Base-by-base conservation (phyloP, 2,113 vertebrate species). In the Dinomys branickii region DNA sequence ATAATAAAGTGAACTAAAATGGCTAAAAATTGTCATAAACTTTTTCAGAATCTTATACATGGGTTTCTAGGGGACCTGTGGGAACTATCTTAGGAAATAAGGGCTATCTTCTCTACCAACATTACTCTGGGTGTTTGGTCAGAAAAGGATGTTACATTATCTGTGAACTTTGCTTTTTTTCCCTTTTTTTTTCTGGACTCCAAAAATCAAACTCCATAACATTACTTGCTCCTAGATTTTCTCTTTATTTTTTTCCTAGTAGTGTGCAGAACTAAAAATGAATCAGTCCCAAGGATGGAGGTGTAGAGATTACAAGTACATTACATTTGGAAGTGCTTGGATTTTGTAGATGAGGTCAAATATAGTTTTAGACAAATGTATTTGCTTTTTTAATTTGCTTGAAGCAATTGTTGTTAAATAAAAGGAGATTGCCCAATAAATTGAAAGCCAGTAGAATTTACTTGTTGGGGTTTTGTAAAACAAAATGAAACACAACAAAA, bases 401-500 rank as follows among this genome's bases (percentile, higher is more conserved):
- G 11, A 38, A 41, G 88, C 78, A 67, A 4, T 1, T 30, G 0
- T 88, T 90, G 80, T 63, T 83, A 94, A 95, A 97, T 85, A 91
- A 93, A 86, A 96, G 59, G 63, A 91, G 47, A 94, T 96, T 52
- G 71, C 3, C 24, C 47, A 67, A 54, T 90, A 58, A 90, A 90
- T 88, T 26, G 77, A 50, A 69, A 82, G 78, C 71, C 50, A 58
- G 24, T 85, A 87, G 94, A 96, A 92, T 14, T 84, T 88, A 95
- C 84, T 58, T 94, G 20, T 61, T 73, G 75, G 88, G 30, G 24
- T 96, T 95, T 95, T 90, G 83, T 84, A 47, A 65, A 82, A 71
- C 1, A 56, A 19, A 35, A 73, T 19, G 7, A 71, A 71, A 71
- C 69, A 56, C 44, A 80, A 33, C 41, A 54, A 71, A 38, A 59